phyloP scores from a whole-genome alignment of 2,888 invertebrate genomes.

The Eurois occulta region DNA sequence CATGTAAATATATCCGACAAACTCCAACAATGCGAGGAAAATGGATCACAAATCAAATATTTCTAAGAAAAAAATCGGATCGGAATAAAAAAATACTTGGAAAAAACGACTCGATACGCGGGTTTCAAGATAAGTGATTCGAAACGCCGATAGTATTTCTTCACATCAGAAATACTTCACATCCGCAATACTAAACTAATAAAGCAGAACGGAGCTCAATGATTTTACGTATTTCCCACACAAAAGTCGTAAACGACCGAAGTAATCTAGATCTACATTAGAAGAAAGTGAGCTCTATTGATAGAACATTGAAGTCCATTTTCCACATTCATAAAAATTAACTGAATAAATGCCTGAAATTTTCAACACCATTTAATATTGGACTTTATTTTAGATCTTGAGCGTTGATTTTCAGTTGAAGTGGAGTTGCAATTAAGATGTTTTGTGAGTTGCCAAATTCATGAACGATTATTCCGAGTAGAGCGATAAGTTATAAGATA shows the following conservation, averaged over 20 bases:
- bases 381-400: neutral
- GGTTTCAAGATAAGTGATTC: slow-evolving; percentile 55
- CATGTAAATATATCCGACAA: neutral
- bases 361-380: slow-evolving; percentile 1
- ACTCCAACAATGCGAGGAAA: slow-evolving; percentile 12
- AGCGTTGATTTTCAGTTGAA: slow-evolving; percentile 16
- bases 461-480: slow-evolving; percentile 38
- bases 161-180: slow-evolving; percentile 42
- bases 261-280: slow-evolving; percentile 1
- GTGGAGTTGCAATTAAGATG: neutral
- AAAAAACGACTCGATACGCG: slow-evolving; percentile 19
- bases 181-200: slow-evolving; percentile 47
- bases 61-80: neutral
- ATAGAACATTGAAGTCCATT: neutral
- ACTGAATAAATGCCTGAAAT: neutral
- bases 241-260: slow-evolving; percentile 19
- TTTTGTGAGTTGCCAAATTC: neutral
- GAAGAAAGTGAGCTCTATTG: slow-evolving; percentile 11
- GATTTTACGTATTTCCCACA: slow-evolving; percentile 15
- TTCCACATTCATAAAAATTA: neutral
- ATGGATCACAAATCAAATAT: slow-evolving; percentile 5
- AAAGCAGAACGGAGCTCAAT: slow-evolving; percentile 33
- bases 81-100: slow-evolving; percentile 8
- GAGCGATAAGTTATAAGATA: slow-evolving; percentile 26
- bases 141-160: slow-evolving; percentile 51